A percentile compares a stretch with the other conserved stretches of the same genome.
These are phyloP conservation scores for Diabrotica balteata DNA, from an alignment of 2,888 invertebrate genomes.

Conservation along the genomic window DNA sequence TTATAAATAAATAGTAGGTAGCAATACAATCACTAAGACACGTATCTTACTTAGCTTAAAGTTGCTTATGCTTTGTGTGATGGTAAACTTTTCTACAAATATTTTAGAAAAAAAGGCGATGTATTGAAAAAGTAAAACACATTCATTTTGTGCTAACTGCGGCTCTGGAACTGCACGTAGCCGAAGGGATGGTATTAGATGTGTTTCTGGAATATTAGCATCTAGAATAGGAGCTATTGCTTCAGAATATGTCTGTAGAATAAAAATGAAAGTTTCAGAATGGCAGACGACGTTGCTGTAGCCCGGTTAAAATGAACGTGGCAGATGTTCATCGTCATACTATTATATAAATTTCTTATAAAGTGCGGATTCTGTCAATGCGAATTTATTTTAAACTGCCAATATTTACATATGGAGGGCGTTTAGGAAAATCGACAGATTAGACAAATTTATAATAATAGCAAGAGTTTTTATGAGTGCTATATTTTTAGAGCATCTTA, in stretches of 20 bases:
- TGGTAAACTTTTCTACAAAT: no score
- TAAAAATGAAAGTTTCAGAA: constrained; percentile 17
- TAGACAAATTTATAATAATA: no score
- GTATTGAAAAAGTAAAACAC: no score
- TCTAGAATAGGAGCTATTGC: constrained; percentile 23
- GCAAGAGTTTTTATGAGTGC: no score
- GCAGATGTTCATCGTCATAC: constrained; percentile 5
- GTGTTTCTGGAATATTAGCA: constrained; percentile 27
- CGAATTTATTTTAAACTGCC: not conserved
- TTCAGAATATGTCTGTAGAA: constrained; percentile 16
- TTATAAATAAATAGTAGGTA: no score
- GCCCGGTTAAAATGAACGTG: not conserved
- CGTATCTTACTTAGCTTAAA: no score
- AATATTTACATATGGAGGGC: no score
- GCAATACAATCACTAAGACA: no score
- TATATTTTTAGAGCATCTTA: no score
- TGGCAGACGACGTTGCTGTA: not conserved
- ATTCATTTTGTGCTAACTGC: not conserved
- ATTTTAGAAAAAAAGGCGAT: no score
- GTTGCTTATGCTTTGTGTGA: no score
- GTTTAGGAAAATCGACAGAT: no score
- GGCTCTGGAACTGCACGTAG: constrained; percentile 3
- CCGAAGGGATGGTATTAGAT: constrained; percentile 18
- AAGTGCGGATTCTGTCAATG: not conserved
- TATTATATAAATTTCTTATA: constrained; percentile 8